Conservation (phyloP, 1,140 invertebrate genomes). For the Polypedilum pembai region DNA sequence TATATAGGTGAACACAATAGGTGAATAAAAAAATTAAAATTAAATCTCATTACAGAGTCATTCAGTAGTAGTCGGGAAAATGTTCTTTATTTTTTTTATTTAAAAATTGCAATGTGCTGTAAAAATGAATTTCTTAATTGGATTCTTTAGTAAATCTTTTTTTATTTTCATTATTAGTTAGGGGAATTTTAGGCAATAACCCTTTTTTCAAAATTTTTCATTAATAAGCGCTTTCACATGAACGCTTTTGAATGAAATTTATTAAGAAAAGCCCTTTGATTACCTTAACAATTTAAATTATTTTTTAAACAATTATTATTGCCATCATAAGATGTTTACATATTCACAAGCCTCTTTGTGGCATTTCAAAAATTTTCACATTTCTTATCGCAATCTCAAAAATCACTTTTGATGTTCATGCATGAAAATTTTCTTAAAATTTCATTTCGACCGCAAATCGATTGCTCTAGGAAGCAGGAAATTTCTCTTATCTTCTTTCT, state of each 20-base stretch:
- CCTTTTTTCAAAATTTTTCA: background rate
- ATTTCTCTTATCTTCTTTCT: background rate
- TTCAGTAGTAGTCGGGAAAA: background rate
- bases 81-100: too few species aligned
- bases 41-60: conserved; percentile 6
- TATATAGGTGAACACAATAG: background rate
- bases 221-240: background rate
- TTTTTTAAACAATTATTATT: too few species aligned
- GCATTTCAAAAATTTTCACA: background rate
- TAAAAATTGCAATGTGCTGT: background rate
- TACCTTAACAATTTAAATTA: too few species aligned
- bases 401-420: background rate
- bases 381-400: background rate
- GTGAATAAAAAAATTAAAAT: background rate
- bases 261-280: too few species aligned
- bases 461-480: background rate
- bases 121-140: conserved; percentile 6
- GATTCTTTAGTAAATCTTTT: conserved; percentile 3
- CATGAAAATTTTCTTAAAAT: background rate
- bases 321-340: background rate
- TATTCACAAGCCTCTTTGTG: background rate
- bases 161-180: background rate
- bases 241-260: too few species aligned
- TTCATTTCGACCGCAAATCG: background rate
- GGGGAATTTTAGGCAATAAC: background rate